Base-by-base conservation (phyloP, 1,140 invertebrate genomes). In the Drosophila erecta region DNA sequence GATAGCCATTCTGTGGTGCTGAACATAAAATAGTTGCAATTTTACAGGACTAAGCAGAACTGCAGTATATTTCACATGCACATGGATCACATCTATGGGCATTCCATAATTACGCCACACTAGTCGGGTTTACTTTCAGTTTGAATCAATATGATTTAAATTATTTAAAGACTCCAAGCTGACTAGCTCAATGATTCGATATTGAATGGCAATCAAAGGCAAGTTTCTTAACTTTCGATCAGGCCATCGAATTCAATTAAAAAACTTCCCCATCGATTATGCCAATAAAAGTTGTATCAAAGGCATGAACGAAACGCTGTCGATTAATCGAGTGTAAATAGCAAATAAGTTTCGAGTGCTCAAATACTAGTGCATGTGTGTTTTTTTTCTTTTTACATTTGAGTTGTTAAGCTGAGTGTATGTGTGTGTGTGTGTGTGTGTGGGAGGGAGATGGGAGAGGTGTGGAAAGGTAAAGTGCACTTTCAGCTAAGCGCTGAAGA, bases 401-500 rank as follows among this genome's bases (percentile, higher is more conserved):
- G 40, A 43, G 44, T 62, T 30, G 44, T 40, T 8, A 33, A 66
- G 62, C 64, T 73, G 22, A 7, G 38, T 33, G 30, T 22, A 35
- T 33, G 24, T 40, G 37, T 30, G 30, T 10, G 22, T n/a, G 38
- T 24, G 24, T 40, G 30, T 17, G n/a, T 0, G 8, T 14, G 30
- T 40, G 47, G 51, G 11, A 10, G 8, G 30, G 30, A 30, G 24
- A 24, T 4, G 4, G 7, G 7, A 30, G 30, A 10, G 33, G 14
- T 8, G 15, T 11, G 22, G 24, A 57, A n/a, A 22, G 53, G 40
- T 20, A 76, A 56, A 75, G 53, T 76, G 72, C 72, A 75, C 72
- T 75, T 75, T 66, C 71, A 47, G 47, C 72, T 75, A 76, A 76
- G 61, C 73, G 73, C 41, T 59, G 40, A 76, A 76, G 49, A 76